Percentiles rank a stretch among this genome's conserved stretches.
These are phyloP conservation scores for Cossypha caffra DNA, from an alignment of 2,797 vertebrate species.

Conservation along the genomic window DNA sequence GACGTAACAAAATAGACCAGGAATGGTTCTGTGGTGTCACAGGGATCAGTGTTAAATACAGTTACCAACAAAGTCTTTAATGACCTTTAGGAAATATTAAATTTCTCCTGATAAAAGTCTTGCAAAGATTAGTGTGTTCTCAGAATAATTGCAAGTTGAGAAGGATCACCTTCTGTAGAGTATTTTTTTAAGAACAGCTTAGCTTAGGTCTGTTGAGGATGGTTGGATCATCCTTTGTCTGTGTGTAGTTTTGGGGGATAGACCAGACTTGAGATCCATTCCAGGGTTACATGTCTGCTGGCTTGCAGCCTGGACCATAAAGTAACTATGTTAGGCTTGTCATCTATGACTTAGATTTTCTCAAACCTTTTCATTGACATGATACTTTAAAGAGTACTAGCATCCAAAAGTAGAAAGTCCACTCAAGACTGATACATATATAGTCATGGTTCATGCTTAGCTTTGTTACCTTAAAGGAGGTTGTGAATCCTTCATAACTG, in stretches of 20 bases:
- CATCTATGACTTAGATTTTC: not conserved
- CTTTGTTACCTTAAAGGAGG: not conserved
- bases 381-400: not conserved
- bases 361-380: not conserved
- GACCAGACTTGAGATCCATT: not conserved
- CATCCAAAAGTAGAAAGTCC: not conserved
- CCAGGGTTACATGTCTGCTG: not conserved
- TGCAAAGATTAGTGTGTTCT: not conserved
- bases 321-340: not conserved
- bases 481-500: not conserved
- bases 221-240: not conserved
- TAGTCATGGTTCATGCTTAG: not conserved
- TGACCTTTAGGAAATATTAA: not conserved
- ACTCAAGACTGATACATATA: not conserved
- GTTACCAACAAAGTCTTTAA: not conserved
- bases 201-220: not conserved
- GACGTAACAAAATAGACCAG: not conserved
- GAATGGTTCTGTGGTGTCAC: not conserved
- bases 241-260: not conserved
- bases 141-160: not conserved
- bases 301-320: not conserved
- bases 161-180: not conserved
- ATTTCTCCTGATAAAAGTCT: not conserved
- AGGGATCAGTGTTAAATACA: not conserved
- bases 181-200: not conserved